Percentiles rank a stretch among this genome's conserved stretches.
Conservation (phyloP, 2,113 vertebrate genomes). For the Sinosuthora webbiana region DNA sequence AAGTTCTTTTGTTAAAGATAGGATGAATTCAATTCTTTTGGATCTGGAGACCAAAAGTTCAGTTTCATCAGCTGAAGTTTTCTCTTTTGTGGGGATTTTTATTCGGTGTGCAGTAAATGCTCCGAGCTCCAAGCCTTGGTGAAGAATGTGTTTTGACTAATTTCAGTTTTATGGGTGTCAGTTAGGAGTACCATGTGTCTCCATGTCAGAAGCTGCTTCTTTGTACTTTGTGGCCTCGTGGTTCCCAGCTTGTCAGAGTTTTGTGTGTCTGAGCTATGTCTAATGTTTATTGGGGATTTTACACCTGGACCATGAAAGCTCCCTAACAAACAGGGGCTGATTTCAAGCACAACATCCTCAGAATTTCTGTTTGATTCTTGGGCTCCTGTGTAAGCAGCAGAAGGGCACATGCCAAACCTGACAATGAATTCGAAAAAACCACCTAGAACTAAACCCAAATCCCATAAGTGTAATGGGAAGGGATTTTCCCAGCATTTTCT, state of each 20-base stretch:
- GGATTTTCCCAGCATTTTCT: slow-evolving; percentile 20
- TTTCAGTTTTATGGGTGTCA: slow-evolving; percentile 51
- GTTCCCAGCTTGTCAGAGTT: slow-evolving; percentile 38
- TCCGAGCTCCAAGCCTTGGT: not conserved
- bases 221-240: slow-evolving; percentile 16
- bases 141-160: slow-evolving; percentile 23
- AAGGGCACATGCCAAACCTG: not conserved
- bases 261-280: slow-evolving; percentile 13
- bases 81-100: not conserved
- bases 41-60: not conserved
- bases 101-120: not conserved
- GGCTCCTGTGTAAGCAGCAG: not conserved
- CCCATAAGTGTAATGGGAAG: not conserved
- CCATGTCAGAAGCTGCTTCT: slow-evolving; percentile 24
- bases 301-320: slow-evolving; percentile 59
- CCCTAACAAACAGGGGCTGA: not conserved
- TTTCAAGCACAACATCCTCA: slow-evolving; percentile 2
- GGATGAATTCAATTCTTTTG: not conserved
- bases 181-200: slow-evolving; percentile 23
- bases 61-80: not conserved
- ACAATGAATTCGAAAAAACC: not conserved
- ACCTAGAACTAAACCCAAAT: not conserved
- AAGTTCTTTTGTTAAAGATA: not conserved
- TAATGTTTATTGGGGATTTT: slow-evolving; percentile 53
- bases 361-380: slow-evolving; percentile 7